Evolutionary conservation across 2,797 vertebrate genomes (phyloP).

Genomic region (Oreortyx pictus): DNA sequence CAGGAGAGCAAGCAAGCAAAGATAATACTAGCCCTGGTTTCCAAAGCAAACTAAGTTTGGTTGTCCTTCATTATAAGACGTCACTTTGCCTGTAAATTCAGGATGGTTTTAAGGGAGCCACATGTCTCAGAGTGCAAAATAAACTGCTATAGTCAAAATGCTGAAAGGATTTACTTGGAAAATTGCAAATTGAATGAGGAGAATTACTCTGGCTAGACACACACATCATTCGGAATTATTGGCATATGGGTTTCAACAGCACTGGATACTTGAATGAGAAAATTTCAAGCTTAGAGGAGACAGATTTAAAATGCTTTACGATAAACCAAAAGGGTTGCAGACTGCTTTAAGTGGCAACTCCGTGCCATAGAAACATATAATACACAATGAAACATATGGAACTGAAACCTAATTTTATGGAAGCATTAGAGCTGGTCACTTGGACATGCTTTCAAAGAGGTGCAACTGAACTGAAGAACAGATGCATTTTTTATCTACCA

Average conservation of each 20-base stretch:
- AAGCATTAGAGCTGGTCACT: constrained; percentile 43
- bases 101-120: constrained; percentile 23
- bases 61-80: constrained; percentile 36
- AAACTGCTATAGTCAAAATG: constrained; percentile 60
- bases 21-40: neutral
- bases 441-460: constrained; percentile 46
- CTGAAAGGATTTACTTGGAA: constrained; percentile 72
- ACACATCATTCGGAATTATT: constrained; percentile 74
- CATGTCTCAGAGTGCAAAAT: constrained; percentile 59
- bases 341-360: constrained; percentile 66
- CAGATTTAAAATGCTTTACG: constrained; percentile 70
- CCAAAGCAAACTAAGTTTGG: constrained; percentile 35
- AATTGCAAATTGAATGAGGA: constrained; percentile 71
- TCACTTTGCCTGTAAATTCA: constrained; percentile 4
- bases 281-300: constrained; percentile 62
- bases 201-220: constrained; percentile 76
- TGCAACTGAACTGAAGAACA: constrained; percentile 46
- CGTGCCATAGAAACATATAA: constrained; percentile 59
- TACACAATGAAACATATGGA: constrained; percentile 63
- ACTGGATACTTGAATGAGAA: constrained; percentile 63
- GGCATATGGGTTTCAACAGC: constrained; percentile 54
- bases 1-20: constrained; percentile 4
- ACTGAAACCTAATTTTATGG: constrained; percentile 56
- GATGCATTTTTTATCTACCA: constrained; percentile 18
- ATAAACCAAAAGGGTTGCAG: constrained; percentile 67